phyloP scores from a whole-genome alignment of 2,797 vertebrate species.

The Enteromius argenteus region DNA sequence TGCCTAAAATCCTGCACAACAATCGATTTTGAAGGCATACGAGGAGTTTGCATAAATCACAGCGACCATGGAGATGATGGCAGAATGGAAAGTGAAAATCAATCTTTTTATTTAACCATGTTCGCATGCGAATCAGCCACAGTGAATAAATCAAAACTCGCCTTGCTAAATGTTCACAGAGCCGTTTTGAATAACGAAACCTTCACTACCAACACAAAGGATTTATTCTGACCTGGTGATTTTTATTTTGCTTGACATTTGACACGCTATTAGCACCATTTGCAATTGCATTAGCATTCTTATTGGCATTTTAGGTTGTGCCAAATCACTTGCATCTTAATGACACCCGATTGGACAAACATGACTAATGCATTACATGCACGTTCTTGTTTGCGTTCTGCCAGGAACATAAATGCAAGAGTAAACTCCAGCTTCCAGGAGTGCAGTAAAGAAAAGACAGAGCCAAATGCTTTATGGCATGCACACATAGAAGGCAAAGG shows the following conservation, averaged over 20 bases:
- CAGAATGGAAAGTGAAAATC: conserved; percentile 19
- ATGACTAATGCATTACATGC: conserved; percentile 18
- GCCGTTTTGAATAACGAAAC: not conserved
- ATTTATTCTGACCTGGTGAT: not conserved
- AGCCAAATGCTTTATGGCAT: conserved; percentile 74
- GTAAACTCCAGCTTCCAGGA: conserved; percentile 26
- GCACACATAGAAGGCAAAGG: conserved; percentile 60
- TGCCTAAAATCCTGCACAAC: not conserved
- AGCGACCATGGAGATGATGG: not conserved
- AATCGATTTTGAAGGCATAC: conserved; percentile 30
- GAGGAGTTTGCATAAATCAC: conserved; percentile 11
- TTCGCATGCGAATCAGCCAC: conserved; percentile 2
- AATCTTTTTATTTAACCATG: not conserved
- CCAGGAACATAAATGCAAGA: conserved; percentile 3
- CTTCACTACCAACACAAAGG: not conserved
- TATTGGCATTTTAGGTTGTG: not conserved
- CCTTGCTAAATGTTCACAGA: not conserved
- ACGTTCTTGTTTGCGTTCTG: conserved; percentile 1
- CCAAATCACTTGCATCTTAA: not conserved
- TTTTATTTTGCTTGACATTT: not conserved
- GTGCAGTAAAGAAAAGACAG: conserved; percentile 60
- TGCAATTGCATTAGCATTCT: not conserved
- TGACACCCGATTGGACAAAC: not conserved
- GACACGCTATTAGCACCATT: not conserved
- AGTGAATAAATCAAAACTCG: conserved; percentile 13